These are phyloP conservation scores for Sphaerophoria taeniata DNA, from an alignment of 2,888 invertebrate species.

Conservation along the genomic window DNA sequence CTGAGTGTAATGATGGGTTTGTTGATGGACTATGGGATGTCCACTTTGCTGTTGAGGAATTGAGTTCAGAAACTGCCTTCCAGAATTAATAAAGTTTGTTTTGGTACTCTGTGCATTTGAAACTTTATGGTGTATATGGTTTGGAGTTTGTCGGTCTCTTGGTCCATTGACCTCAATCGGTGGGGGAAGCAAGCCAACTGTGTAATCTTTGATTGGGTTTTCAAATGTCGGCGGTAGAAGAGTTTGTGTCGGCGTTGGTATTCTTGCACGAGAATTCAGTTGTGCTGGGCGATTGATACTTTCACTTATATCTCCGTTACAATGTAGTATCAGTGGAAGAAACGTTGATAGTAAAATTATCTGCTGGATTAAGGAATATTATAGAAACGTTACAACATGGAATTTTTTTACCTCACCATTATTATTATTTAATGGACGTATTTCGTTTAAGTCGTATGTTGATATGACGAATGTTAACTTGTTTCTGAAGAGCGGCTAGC, in stretches of 20 bases:
- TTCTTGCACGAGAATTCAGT: constrained; percentile 24
- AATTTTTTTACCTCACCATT: constrained; percentile 36
- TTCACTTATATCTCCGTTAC: constrained; percentile 48
- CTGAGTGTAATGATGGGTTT: constrained; percentile 47
- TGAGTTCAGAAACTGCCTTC: constrained; percentile 10
- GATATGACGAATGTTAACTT: neutral
- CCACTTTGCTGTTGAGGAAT: constrained; percentile 20
- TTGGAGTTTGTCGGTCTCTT: constrained; percentile 9
- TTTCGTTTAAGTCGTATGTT: neutral
- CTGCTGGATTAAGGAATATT: constrained; percentile 13
- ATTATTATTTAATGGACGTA: constrained; percentile 3
- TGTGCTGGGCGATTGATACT: constrained; percentile 40
- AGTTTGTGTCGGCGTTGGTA: constrained; percentile 52
- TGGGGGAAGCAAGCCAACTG: constrained; percentile 62
- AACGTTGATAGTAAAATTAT: constrained; percentile 18
- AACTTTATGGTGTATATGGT: neutral
- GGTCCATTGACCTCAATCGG: constrained; percentile 22
- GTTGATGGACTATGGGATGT: constrained; percentile 33
- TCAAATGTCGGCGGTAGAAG: constrained; percentile 57
- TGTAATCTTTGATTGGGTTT: constrained; percentile 67
- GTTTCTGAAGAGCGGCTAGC: constrained; percentile 40
- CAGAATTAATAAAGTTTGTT: constrained; percentile 33
- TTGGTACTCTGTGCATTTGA: too few relatives aligned
- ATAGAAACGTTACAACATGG: neutral
- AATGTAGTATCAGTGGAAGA: constrained; percentile 19